These are phyloP conservation scores for Synanceia verrucosa DNA, from an alignment of 2,797 vertebrate species.

Conservation along the genomic window DNA sequence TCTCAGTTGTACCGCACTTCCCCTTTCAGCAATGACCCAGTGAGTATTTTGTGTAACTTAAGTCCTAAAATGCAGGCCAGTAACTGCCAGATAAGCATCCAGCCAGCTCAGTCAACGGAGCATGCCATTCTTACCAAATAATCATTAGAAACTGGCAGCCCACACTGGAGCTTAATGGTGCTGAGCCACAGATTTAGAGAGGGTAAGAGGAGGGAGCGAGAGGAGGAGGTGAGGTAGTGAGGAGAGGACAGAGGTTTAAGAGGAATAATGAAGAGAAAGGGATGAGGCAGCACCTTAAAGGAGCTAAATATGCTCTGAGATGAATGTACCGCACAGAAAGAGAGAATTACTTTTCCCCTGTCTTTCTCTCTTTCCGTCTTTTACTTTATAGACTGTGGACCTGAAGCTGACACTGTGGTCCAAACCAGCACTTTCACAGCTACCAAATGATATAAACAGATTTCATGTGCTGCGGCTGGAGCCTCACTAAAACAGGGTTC, in stretches of 20 bases:
- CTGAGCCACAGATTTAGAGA: conserved; percentile 59
- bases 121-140: conserved; percentile 81
- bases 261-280: not conserved
- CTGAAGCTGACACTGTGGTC: conserved; percentile 61
- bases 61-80: conserved; percentile 71
- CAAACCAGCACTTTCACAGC: conserved; percentile 78
- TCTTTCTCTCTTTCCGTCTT: conserved; percentile 26
- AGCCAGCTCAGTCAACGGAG: conserved; percentile 79
- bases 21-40: conserved; percentile 61
- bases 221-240: conserved; percentile 10
- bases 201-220: conserved; percentile 44
- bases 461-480: conserved; percentile 78
- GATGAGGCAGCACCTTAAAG: not conserved
- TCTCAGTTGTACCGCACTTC: conserved; percentile 3
- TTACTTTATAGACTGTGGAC: conserved; percentile 53
- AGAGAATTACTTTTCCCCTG: not conserved
- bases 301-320: conserved; percentile 29
- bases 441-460: conserved; percentile 83
- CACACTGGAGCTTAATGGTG: conserved; percentile 57
- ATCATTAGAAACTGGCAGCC: conserved; percentile 80
- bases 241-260: conserved; percentile 15
- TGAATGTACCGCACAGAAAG: conserved; percentile 19
- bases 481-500: conserved; percentile 72
- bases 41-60: conserved; percentile 74
- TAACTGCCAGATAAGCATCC: conserved; percentile 80